Percentiles rank a stretch among this genome's conserved stretches.
Evolutionary conservation across 2,797 vertebrate genomes (phyloP).

Genomic region (Lagodon rhomboides): DNA sequence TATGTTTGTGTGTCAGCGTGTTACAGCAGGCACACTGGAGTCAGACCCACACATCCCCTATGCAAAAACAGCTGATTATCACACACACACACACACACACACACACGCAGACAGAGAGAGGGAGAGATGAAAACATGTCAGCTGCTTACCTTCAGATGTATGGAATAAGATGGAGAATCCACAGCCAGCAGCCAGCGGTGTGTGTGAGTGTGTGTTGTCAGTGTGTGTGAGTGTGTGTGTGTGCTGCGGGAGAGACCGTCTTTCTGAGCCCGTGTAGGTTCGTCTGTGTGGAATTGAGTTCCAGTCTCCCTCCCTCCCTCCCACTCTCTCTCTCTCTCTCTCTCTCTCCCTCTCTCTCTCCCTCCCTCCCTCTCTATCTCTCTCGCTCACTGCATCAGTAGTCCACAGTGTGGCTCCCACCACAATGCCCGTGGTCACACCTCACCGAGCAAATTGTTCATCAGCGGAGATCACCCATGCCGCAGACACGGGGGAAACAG

Average conservation of each 20-base stretch:
- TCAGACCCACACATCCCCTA: slow-evolving; percentile 39
- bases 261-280: slow-evolving; percentile 67
- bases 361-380: slow-evolving; percentile 37
- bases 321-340: slow-evolving; percentile 28
- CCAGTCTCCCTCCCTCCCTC: slow-evolving; percentile 62
- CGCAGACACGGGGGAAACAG: slow-evolving; percentile 46
- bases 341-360: slow-evolving; percentile 40
- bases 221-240: slow-evolving; percentile 54
- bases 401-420: slow-evolving; percentile 70
- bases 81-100: slow-evolving; percentile 28
- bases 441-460: slow-evolving; percentile 84
- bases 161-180: slow-evolving; percentile 71
- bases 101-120: slow-evolving; percentile 20
- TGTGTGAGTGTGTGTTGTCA: slow-evolving; percentile 45
- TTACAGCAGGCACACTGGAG: slow-evolving; percentile 46
- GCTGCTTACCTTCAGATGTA: slow-evolving; percentile 80
- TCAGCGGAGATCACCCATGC: slow-evolving; percentile 65
- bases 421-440: slow-evolving; percentile 83
- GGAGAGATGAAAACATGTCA: slow-evolving; percentile 36
- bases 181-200: slow-evolving; percentile 64
- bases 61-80: slow-evolving; percentile 48
- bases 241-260: slow-evolving; percentile 65
- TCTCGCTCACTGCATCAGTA: slow-evolving; percentile 78
- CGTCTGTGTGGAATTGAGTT: slow-evolving; percentile 70
- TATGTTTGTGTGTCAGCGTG: slow-evolving; percentile 24